Evolutionary conservation across 92 coral and sea anemone genomes (phyloP), one percentile per base, ranked within the genome.

Genomic region (Pocillopora meandrina): DNA sequence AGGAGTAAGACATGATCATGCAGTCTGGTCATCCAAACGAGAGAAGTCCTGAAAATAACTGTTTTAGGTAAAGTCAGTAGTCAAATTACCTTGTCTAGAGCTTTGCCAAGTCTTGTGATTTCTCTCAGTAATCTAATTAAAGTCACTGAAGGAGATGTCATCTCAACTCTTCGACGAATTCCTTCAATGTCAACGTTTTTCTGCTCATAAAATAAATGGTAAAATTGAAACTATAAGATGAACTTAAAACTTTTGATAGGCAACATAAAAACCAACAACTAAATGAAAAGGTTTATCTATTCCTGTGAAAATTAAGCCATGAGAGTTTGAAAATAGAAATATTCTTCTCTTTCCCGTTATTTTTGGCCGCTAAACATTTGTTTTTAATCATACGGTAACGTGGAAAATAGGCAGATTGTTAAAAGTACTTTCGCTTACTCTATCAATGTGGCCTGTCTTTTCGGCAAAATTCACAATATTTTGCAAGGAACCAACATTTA

Each of bases 401-500:
- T 16, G 49, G 18, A 21, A 75, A 57, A 10, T 20, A 10, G 17
- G 1, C 6, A 73, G 52, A 49, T 20, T 18, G 77, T 23, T 20
- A 52, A 55, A 12, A 5, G 17, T 26, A 26, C 26, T 10, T 71
- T 17, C 18, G 65, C 85, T 18, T 79, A 96, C 99, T 93, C 85
- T 91, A 61, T 76, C 82, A 63, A 94, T 65, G 13, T 92, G 95
- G 7, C 98, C 97, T 11, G 91, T 78, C 88, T 89, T 91, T 83
- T 92, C 94, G 14, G 99, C 98, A 62, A 97, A 76, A 59, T 84
- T 68, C 15, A 97, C 78, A 49, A 93, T 92, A 16, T 89, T 92
- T 81, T 91, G 90, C 15, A 97, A 75, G 71, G 98, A 94, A 12
- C 99, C 98, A 31, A 97, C 83, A 56, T 97, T 84, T 61, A 97